Evolutionary conservation across 2,888 invertebrate species (phyloP), one percentile per base, ranked within the genome.

Genomic region (Drosophila flavopinicola): DNA sequence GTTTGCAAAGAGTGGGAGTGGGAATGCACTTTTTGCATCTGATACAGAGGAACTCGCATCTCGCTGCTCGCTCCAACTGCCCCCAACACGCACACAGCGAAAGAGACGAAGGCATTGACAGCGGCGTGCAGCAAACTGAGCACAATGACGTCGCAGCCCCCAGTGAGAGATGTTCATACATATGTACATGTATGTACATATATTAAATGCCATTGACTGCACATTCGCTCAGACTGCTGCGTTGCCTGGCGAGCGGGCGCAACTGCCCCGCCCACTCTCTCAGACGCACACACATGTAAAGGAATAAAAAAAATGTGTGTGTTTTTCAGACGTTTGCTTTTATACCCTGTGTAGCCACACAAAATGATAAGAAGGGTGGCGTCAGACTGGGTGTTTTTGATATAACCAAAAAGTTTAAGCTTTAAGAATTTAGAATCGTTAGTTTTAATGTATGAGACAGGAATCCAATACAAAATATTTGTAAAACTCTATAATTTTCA

Each of bases 61-160:
- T 25, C 20, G 44, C 27, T 42, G 42, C 59, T 66, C 59, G 44
- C 59, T 66, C 71, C 59, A 75, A 59, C 51, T 71, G 68, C 69
- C 77, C 77, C 84, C 68, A 73, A 52, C 66, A 59, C 73, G 65
- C 84, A 80, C 48, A 78, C 70, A 64, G 37, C 59, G 70, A 73
- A 60, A 75, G 61, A 74, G 72, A 86, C 76, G 85, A 79, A 85
- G 76, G 67, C 75, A 73, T 56, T 54, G 63, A 72, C 52, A 64
- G 47, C 78, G 78, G 78, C 78, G 73, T 83, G 63, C 69, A 74
- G 69, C 66, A 85, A 88, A 52, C 58, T 49, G 69, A 85, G 87
- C 72, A 59, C 65, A 66, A 20, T 60, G 67, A 54, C 41, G 70
- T 51, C 27, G 15, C 20, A 33, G 56, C 30, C 44, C 54, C 52